These are phyloP conservation scores for Chloebia gouldiae DNA, from an alignment of 2,113 vertebrate species.

Conservation along the genomic window DNA sequence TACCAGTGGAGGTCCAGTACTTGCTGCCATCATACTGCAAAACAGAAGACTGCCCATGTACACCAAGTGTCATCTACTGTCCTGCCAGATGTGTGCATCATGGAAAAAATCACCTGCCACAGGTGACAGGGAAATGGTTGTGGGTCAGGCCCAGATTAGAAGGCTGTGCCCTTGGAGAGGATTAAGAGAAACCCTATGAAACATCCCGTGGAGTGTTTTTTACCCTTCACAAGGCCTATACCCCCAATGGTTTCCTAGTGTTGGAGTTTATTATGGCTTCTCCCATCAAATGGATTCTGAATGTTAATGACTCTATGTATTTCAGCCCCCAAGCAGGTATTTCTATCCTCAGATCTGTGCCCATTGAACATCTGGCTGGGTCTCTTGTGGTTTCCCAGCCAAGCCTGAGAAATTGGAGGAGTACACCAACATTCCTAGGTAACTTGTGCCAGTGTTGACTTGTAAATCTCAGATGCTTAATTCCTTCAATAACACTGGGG, in stretches of 20 bases:
- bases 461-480: background rate
- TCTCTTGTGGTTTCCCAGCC: background rate
- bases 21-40: background rate
- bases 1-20: background rate
- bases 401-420: background rate
- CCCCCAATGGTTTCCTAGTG: background rate
- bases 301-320: background rate
- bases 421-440: background rate
- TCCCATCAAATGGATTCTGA: background rate
- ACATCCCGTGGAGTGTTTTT: background rate
- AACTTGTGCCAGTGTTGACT: background rate
- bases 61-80: background rate
- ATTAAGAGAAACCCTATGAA: background rate
- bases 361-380: background rate
- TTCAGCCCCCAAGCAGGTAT: background rate
- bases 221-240: background rate
- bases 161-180: background rate
- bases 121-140: fast-evolving
- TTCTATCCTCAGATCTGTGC: background rate
- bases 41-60: background rate
- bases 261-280: background rate
- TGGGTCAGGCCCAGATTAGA: background rate
- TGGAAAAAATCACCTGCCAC: background rate
- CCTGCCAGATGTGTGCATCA: background rate
- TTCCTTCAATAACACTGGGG: background rate